Base-by-base conservation (phyloP, 2,888 invertebrate genomes). In the Chalcis sispes region DNA sequence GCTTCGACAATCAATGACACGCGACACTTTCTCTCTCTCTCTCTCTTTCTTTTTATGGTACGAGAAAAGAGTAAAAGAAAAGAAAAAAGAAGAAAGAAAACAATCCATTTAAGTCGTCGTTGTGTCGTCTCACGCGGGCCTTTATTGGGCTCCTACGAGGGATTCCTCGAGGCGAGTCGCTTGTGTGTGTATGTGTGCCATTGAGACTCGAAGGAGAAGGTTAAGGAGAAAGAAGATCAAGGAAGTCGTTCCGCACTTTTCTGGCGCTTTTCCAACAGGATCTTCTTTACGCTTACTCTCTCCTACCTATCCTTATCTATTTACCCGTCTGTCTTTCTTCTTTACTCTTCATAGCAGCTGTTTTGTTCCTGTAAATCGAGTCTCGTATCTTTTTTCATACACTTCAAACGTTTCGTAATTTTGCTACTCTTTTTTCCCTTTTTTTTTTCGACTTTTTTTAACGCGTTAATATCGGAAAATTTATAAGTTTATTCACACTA, bases 221-320 rank as follows among this genome's bases (percentile, higher is more conserved):
- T n/a, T n/a, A n/a, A 50, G 56, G 77, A 79, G 79, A 78, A 81
- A 79, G 79, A 79, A 8, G 3, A 32, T 42, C 7, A 13, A 13
- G 42, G 15, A 32, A n/a, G n/a, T 8, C 77, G 73, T 77, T 69
- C 32, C 72, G 72, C 72, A 25, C 69, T 79, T 77, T 77, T 67
- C 77, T 80, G 80, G 81, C 79, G 66, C 64, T 58, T 52, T 61
- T 80, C 79, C 79, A 81, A 78, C 13, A 48, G 61, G n/a, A n/a
- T n/a, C n/a, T n/a, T n/a, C n/a, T n/a, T n/a, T n/a, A n/a, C n/a
- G n/a, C n/a, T n/a, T n/a, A n/a, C n/a, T n/a, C n/a, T n/a, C n/a
- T n/a, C n/a, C n/a, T n/a, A n/a, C n/a, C 32, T 8, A 25, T 23
- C 13, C 7, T 23, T 40, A 59, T 66, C 58, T 54, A 69, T 64